Conservation (phyloP, 2,113 vertebrate species). For the Lophochroa leadbeateri region DNA sequence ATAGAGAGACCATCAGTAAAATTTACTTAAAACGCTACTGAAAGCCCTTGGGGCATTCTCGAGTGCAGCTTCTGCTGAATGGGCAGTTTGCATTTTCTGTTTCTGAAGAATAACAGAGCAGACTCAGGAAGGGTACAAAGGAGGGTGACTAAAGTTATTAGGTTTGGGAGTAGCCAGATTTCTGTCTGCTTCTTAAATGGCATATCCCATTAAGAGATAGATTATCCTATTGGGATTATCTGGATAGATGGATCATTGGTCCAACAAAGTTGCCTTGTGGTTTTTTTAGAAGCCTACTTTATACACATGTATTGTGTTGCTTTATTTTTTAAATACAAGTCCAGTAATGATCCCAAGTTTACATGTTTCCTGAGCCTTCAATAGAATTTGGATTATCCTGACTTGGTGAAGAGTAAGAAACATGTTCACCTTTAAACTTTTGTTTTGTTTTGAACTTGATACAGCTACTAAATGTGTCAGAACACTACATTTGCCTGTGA, state of each 20-base stretch:
- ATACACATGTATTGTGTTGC: not conserved
- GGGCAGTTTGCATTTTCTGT: not conserved
- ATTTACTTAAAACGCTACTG: not conserved
- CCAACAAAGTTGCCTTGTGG: not conserved
- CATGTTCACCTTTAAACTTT: not conserved
- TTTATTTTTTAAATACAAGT: not conserved
- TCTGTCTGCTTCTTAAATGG: not conserved
- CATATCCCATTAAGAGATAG: not conserved
- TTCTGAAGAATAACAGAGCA: not conserved
- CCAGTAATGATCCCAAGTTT: not conserved
- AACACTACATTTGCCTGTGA: not conserved
- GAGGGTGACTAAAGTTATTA: not conserved
- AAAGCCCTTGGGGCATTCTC: not conserved
- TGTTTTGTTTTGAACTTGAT: not conserved
- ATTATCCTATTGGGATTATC: not conserved
- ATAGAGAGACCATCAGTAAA: not conserved
- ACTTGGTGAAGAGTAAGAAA: not conserved
- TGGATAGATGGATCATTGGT: not conserved
- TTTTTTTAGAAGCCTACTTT: not conserved
- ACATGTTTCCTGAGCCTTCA: not conserved
- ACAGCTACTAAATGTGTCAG: accelerated
- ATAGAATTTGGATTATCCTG: not conserved
- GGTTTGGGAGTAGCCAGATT: not conserved
- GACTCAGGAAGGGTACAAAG: not conserved
- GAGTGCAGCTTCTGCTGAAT: not conserved